Base-by-base conservation (phyloP, 2,888 invertebrate species). In the Eupithecia centaureata region DNA sequence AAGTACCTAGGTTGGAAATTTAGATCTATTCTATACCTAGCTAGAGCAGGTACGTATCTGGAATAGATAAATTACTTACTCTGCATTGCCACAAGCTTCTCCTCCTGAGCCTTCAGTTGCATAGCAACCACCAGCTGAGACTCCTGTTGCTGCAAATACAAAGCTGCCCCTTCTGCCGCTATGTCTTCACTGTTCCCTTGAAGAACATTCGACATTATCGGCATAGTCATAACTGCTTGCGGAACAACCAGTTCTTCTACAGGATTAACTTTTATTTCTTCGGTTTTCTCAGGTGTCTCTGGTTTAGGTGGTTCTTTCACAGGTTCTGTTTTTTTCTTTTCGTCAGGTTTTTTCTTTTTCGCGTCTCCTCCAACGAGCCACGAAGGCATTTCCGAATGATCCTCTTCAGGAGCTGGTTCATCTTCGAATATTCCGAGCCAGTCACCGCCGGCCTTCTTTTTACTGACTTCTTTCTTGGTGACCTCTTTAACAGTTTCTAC, bases 91-190 rank as follows among this genome's bases (percentile, higher is more conserved):
- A 91, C 90, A 38, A 95, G 84, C 79, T 91, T 94, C 75, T 95
- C 94, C 78, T 95, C 95, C 75, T 95, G 95, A 51, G 95, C 95
- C 79, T 95, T 95, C 63, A 95, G 82, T 74, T 95, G 95, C 72
- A 95, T 81, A 10, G 95, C 95, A 54, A 95, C 92, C 88, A 95
- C 87, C 57, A 95, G 76, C 76, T 95, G 95, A 0, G 95, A 93
- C 81, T 95, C 95, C 78, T 95, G 95, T 75, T 95, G 94, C 73
- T 95, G 95, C 68, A 95, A 83, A 66, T 94, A 94, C 32, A 94
- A 81, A 10, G 94, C 86, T 1, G 94, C 92, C 51, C 94, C 94
- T 81, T 94, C 94, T 32, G 92, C 86, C 15, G 94, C 90, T 54
- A 94, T 82, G 73, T 94, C 88, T 67, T 91, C 89, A 73, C 83